Evolutionary conservation across 2,888 invertebrate species (phyloP).

Genomic region (Caradrina kadenii): DNA sequence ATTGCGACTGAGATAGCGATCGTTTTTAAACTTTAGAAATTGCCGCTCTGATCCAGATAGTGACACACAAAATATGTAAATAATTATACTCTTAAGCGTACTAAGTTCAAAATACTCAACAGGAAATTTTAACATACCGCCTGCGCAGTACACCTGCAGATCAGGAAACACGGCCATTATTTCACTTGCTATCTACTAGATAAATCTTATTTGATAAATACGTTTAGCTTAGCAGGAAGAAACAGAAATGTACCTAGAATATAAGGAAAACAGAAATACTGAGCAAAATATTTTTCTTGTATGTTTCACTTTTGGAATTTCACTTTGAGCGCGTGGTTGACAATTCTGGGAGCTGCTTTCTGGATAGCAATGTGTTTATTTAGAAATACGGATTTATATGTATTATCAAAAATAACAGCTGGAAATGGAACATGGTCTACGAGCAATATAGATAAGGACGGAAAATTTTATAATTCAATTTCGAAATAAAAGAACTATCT

Average conservation of each 20-base stretch:
- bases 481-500: no score
- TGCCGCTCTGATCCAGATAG: background rate
- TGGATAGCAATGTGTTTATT: background rate
- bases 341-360: background rate
- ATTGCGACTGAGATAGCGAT: no score
- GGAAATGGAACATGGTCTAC: no score
- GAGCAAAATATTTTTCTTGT: slow-evolving; percentile 11
- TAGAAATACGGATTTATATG: background rate
- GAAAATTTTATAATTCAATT: no score
- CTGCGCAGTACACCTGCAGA: slow-evolving; percentile 48
- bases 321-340: slow-evolving; percentile 16
- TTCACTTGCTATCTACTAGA: slow-evolving; percentile 71
- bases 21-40: no score
- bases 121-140: slow-evolving; percentile 60
- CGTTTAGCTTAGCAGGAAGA: slow-evolving; percentile 40
- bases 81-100: background rate
- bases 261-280: slow-evolving; percentile 34
- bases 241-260: slow-evolving; percentile 34
- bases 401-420: no score
- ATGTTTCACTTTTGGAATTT: background rate
- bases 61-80: background rate
- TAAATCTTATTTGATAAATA: slow-evolving; percentile 68
- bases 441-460: no score
- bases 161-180: slow-evolving; percentile 75
- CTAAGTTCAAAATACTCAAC: slow-evolving; percentile 39